A percentile compares a stretch with the other conserved stretches of the same genome.
phyloP scores from a whole-genome alignment of 2,113 vertebrate species.

The Phalacrocorax brasilianus region DNA sequence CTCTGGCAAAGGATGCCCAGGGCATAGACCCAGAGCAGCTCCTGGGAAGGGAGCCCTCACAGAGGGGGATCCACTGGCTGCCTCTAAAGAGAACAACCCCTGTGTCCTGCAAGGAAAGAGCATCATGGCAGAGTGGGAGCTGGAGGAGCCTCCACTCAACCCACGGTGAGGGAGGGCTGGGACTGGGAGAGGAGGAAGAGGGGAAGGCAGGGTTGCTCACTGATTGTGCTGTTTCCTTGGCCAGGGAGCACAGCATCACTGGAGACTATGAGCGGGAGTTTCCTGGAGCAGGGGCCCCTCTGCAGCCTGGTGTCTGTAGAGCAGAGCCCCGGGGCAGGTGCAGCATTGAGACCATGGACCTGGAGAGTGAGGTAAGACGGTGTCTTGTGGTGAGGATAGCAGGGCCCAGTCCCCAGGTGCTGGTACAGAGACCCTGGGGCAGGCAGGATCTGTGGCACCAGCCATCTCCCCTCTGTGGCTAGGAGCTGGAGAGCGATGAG shows the following conservation, averaged over 20 bases:
- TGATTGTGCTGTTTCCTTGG: background rate
- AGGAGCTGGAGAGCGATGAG: conserved; percentile 82
- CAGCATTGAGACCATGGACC: conserved; percentile 50
- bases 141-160: background rate
- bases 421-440: background rate
- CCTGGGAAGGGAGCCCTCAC: background rate
- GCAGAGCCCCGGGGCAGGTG: background rate
- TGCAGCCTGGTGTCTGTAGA: background rate
- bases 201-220: background rate
- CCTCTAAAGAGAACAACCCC: background rate
- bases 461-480: background rate
- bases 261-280: conserved; percentile 78
- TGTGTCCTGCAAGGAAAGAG: background rate
- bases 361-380: conserved; percentile 74
- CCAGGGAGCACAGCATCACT: conserved; percentile 75
- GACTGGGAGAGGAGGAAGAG: background rate
- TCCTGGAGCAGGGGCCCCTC: conserved; percentile 41
- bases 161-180: conserved; percentile 47
- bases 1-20: background rate
- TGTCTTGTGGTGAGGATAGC: background rate
- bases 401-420: background rate
- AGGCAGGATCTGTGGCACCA: background rate
- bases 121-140: conserved; percentile 24
- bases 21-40: background rate
- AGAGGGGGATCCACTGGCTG: background rate